A percentile compares a stretch with the other conserved stretches of the same genome.
phyloP scores from a whole-genome alignment of 2,113 vertebrate species.

The Tapirus terrestris region DNA sequence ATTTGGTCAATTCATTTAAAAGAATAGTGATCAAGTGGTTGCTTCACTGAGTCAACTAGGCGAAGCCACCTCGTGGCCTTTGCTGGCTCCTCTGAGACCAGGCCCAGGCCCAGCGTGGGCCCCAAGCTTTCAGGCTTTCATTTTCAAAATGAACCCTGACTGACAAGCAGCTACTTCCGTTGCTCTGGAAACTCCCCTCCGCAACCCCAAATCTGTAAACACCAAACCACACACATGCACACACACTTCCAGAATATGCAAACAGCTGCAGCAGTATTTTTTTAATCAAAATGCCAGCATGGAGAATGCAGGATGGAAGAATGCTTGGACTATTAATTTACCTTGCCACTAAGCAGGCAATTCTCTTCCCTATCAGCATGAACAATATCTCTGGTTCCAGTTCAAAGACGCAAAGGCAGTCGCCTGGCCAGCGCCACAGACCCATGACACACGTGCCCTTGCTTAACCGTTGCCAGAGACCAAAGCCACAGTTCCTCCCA shows the following conservation, averaged over 20 bases:
- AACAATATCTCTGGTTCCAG: conserved; percentile 58
- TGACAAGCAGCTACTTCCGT: conserved; percentile 77
- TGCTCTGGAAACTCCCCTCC: conserved; percentile 73
- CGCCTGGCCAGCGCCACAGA: neutral
- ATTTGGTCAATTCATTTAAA: neutral
- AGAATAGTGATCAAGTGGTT: neutral
- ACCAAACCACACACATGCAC: conserved; percentile 70
- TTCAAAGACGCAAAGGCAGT: conserved; percentile 21
- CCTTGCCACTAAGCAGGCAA: conserved; percentile 37
- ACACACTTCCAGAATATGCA: conserved; percentile 66
- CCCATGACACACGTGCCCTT: neutral
- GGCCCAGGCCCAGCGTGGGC: conserved; percentile 14
- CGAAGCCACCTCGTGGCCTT: conserved; percentile 22
- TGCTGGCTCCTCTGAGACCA: neutral
- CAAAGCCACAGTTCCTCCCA: neutral
- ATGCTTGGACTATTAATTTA: conserved; percentile 50
- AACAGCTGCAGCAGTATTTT: conserved; percentile 68
- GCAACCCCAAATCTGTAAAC: conserved; percentile 77
- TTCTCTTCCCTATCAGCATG: conserved; percentile 35
- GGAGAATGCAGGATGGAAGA: conserved; percentile 30
- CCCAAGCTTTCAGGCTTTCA: conserved; percentile 64
- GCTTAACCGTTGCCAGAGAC: conserved; percentile 48
- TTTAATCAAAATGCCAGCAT: conserved; percentile 57
- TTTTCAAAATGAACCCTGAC: conserved; percentile 76
- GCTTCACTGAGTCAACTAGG: neutral